phyloP scores from a whole-genome alignment of 2,113 vertebrate species.

The Nothocercus nigrocapillus region DNA sequence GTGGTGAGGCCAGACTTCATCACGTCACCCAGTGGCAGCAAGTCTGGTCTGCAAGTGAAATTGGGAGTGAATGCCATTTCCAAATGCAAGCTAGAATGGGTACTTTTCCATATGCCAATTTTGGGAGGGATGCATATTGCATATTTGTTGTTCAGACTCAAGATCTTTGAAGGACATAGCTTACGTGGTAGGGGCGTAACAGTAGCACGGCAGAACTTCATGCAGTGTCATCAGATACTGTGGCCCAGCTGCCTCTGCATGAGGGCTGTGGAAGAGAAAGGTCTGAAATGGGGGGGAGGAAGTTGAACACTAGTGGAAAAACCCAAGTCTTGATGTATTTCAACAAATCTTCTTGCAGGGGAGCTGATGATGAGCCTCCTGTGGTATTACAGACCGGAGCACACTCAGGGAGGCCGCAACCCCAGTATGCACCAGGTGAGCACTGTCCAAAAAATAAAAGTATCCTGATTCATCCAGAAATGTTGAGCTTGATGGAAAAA shows the following conservation, averaged over 20 bases:
- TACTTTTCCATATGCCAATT: neutral
- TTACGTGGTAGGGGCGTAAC: neutral
- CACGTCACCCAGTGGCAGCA: neutral
- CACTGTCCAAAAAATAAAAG: neutral
- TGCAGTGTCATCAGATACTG: slow-evolving; percentile 32
- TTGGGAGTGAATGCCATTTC: neutral
- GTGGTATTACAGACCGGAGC: slow-evolving; percentile 99
- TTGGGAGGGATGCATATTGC: too few species aligned
- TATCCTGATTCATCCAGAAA: neutral
- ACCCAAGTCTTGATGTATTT: neutral
- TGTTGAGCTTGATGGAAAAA: neutral
- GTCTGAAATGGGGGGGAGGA: neutral
- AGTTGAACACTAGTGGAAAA: neutral
- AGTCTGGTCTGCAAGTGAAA: neutral
- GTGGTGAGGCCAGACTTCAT: neutral
- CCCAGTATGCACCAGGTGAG: slow-evolving; percentile 95
- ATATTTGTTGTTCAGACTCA: neutral
- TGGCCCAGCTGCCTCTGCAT: neutral
- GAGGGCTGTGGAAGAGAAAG: neutral
- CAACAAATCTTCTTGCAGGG: slow-evolving; percentile 73
- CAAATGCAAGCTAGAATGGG: neutral
- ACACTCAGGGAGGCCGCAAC: slow-evolving; percentile 94
- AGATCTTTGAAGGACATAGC: neutral
- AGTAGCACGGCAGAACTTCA: neutral
- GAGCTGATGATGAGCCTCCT: slow-evolving; percentile 99